Evolutionary conservation across 92 coral and sea anemone genomes (phyloP).

Genomic region (Metridium senile): DNA sequence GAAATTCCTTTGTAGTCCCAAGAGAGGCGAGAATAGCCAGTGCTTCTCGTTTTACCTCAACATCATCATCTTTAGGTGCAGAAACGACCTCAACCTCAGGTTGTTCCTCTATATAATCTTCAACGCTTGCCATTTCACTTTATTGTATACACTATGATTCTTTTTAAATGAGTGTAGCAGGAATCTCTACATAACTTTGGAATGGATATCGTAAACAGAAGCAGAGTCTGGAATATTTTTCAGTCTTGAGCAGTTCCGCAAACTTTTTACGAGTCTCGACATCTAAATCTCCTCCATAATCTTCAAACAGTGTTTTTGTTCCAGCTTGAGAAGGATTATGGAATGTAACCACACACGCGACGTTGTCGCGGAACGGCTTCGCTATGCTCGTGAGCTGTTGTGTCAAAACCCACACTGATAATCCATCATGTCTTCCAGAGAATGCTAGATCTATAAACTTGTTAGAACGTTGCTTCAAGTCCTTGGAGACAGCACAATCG

Average conservation of each 20-base stretch:
- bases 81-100: conserved; percentile 3
- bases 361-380: too few species aligned
- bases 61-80: conserved; percentile 13
- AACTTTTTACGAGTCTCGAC: conserved; percentile 21
- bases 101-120: too few species aligned
- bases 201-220: conserved; percentile 52
- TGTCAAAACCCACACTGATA: conserved; percentile 38
- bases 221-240: conserved; percentile 41
- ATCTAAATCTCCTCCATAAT: conserved; percentile 16
- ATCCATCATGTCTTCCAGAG: conserved; percentile 6
- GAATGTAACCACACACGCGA: conserved; percentile 37
- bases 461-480: conserved; percentile 26
- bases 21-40: conserved; percentile 46
- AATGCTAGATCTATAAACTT: conserved; percentile 27
- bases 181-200: conserved; percentile 50
- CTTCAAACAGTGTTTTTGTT: conserved; percentile 43
- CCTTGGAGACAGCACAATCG: conserved; percentile 33
- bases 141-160: not conserved
- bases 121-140: conserved; percentile 29
- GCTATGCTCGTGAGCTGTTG: too few species aligned
- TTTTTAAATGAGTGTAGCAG: conserved; percentile 28
- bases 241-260: conserved; percentile 23
- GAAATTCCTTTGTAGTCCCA: conserved; percentile 40
- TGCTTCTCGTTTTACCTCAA: conserved; percentile 48
- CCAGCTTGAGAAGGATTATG: conserved; percentile 38